Base-by-base conservation (phyloP, 2,113 vertebrate species). In the Eulemur rufifrons region DNA sequence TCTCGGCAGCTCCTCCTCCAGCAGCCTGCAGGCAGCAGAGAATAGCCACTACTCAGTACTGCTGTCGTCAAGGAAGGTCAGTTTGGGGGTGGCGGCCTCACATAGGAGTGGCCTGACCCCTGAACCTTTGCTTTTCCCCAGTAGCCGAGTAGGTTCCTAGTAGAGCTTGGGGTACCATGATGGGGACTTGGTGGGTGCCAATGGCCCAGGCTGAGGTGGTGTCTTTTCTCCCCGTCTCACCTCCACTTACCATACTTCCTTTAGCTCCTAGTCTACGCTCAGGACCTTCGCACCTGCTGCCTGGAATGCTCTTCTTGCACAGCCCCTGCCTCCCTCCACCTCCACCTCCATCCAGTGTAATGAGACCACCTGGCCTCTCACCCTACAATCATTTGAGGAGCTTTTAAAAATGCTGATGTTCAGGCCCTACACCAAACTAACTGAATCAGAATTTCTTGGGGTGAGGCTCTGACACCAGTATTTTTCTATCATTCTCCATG, bases 111-210 rank as follows among this genome's bases (percentile, higher is more conserved):
- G 25, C 56, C 54, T 34, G 37, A 69, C 25, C 27, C 69, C 69
- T 61, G 63, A 20, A 52, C 34, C 52, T 64, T 59, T 42, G 34
- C 61, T 95, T 73, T 85, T 52, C 23, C 4, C 23, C 42, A 2
- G 0, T 8, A 32, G 61, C 47, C 0, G 0, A 27, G 11, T 9
- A 47, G 59, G 18, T 63, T 83, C 50, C 34, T 34, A 25, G 37
- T 29, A 42, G 56, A 84, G 37, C 47, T 13, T 39, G 66, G 15
- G 54, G 21, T 20, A 1, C 61, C 23, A 29, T 61, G 27, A 63
- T 52, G n/a, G 3, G 10, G 18, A 17, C 20, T 50, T 4, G 6
- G 1, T 37, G 10, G 25, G 37, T 63, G 6, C 47, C n/a, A 59
- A 14, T 0, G 2, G 47, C 68, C 68, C 4, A 18, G 27, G 42